Evolutionary conservation across 2,888 invertebrate species (phyloP).

Genomic region (Drosophila mercatorum): DNA sequence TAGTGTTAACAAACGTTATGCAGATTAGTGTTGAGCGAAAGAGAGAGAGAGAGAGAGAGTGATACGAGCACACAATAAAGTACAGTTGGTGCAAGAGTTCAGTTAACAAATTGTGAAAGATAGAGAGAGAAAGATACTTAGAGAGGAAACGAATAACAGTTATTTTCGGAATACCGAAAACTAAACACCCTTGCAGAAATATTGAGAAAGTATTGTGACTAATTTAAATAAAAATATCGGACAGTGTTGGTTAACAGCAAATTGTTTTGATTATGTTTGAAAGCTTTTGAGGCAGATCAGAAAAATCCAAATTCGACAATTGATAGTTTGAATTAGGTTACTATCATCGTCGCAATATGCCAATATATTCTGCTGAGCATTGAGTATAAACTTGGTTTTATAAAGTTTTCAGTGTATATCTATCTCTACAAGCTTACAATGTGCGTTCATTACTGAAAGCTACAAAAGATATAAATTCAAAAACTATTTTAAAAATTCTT

Average conservation of each 20-base stretch:
- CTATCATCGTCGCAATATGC: not conserved
- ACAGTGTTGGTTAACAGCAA: no score
- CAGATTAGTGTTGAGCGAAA: conserved; percentile 51
- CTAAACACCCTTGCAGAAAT: conserved; percentile 12
- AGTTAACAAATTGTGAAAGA: conserved; percentile 41
- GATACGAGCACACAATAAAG: conserved; percentile 58
- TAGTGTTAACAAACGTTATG: conserved; percentile 38
- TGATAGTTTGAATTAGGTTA: no score
- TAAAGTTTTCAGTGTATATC: not conserved
- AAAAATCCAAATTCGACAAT: no score
- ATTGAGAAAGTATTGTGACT: not conserved
- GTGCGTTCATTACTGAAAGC: not conserved
- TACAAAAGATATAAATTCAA: not conserved
- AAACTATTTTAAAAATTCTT: not conserved
- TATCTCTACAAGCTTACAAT: no score
- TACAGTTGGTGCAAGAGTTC: conserved; percentile 61
- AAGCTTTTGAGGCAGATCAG: no score
- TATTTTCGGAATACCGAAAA: conserved; percentile 15
- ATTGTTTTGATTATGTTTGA: no score
- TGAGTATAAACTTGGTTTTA: not conserved
- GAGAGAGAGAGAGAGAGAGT: conserved; percentile 35
- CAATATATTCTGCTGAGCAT: conserved; percentile 18
- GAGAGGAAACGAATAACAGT: conserved; percentile 27
- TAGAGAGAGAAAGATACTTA: conserved; percentile 31
- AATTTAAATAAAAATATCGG: no score